phyloP scores from a whole-genome alignment of 1,140 invertebrate species.

The Zelostemma sp. region DNA sequence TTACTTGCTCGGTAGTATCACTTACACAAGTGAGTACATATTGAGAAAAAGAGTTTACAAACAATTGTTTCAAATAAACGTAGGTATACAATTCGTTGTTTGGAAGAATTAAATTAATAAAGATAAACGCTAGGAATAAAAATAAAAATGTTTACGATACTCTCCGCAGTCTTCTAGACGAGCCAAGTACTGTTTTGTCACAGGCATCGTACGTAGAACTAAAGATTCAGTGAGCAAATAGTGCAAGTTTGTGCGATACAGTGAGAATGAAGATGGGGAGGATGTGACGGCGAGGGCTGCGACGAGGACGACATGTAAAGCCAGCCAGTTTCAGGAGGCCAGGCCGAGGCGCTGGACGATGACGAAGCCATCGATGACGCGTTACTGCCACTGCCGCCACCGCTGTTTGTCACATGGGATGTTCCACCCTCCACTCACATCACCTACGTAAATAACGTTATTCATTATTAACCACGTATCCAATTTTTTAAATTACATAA shows the following conservation, averaged over 20 bases:
- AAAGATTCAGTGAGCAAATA: constrained; percentile 72
- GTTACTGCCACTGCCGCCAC: constrained; percentile 37
- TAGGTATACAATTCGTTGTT: too few species aligned
- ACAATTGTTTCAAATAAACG: too few species aligned
- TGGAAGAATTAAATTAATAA: too few species aligned
- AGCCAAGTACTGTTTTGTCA: too few species aligned
- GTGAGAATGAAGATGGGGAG: constrained; percentile 58
- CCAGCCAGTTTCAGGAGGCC: constrained; percentile 51
- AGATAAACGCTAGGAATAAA: not conserved
- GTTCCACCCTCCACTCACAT: constrained; percentile 73
- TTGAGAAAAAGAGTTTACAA: not conserved
- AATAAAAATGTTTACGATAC: not conserved
- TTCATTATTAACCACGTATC: not conserved
- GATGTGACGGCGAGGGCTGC: constrained; percentile 54
- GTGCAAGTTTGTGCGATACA: constrained; percentile 70
- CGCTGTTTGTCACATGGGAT: constrained; percentile 57
- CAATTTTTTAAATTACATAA: constrained; percentile 3
- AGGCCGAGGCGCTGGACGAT: constrained; percentile 45
- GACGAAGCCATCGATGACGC: constrained; percentile 29
- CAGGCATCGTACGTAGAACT: too few species aligned
- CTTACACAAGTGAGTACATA: too few species aligned
- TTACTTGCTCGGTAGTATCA: not conserved
- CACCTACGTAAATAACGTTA: constrained; percentile 54
- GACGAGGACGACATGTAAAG: constrained; percentile 55
- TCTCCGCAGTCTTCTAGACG: too few species aligned